Evolutionary conservation across 2,797 vertebrate genomes (phyloP).

Genomic region (Gobionotothen gibberifrons): DNA sequence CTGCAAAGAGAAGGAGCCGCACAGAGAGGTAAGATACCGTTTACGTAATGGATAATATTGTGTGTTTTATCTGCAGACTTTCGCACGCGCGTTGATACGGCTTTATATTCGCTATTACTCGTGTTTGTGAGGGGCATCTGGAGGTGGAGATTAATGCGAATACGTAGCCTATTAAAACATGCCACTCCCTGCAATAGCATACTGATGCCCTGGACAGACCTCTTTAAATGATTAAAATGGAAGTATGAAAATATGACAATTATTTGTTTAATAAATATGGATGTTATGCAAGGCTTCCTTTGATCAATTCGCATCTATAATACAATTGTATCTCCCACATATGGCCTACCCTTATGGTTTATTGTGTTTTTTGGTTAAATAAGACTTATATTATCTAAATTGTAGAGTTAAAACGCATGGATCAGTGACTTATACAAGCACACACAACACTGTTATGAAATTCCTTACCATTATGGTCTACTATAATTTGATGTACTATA

Average conservation of each 20-base stretch:
- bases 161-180: slow-evolving; percentile 72
- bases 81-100: slow-evolving; percentile 16
- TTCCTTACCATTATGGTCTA: not conserved
- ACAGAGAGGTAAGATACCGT: slow-evolving; percentile 75
- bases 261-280: not conserved
- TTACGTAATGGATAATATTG: slow-evolving; percentile 71
- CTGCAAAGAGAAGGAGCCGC: slow-evolving; percentile 76
- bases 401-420: not conserved
- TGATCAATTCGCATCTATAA: not conserved
- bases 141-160: slow-evolving; percentile 62
- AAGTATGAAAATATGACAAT: slow-evolving; percentile 3
- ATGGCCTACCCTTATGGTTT: slow-evolving; percentile 3
- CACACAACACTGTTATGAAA: not conserved
- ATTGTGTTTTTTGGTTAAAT: slow-evolving; percentile 13
- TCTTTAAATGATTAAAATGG: slow-evolving; percentile 57
- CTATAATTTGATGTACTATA: slow-evolving; percentile 1
- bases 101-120: not conserved
- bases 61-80: slow-evolving; percentile 45
- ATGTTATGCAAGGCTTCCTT: not conserved
- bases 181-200: slow-evolving; percentile 86
- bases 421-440: slow-evolving; percentile 14
- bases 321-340: not conserved
- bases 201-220: slow-evolving; percentile 74
- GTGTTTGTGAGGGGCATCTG: slow-evolving; percentile 1
- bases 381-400: not conserved